Evolutionary conservation across 1,140 invertebrate genomes (phyloP), one percentile per base, ranked within the genome.

Genomic region (Tetragonula clypearis): DNA sequence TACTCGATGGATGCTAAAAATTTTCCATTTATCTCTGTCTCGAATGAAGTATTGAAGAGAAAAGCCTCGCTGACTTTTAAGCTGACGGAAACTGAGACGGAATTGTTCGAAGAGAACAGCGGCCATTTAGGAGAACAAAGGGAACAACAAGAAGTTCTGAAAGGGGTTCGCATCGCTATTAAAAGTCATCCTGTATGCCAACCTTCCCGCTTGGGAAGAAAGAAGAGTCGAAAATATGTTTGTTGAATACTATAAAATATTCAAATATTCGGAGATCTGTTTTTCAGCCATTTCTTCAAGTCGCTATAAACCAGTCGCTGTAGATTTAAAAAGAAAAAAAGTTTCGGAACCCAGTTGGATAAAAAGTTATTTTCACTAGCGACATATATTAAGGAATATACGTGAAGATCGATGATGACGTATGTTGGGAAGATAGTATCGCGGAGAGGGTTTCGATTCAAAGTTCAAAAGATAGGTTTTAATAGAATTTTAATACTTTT

Each of bases 61-160:
- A 53, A 68, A 55, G 12, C 68, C 19, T 55, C 49, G 0, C 41
- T 11, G 35, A 35, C 35, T 35, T 35, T 35, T 4, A 35, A 35
- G 35, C 35, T 35, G 19, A 14, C 23, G 23, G 21, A 8, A 41
- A 49, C 5, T 12, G 41, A 30, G 12, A 30, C 19, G 49, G 8
- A 35, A 79, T 23, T 68, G 19, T 55, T 79, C 6, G n/a, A 68
- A 53, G 21, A 17, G 62, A 79, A 79, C 60, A 78, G 23, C 11
- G 19, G n/a, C 41, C 77, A 66, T 35, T 53, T 79, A 30, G 23
- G 12, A 23, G 6, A 76, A 60, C 30, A 35, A 76, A 60, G 9
- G 30, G 19, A 58, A 58, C 26, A 35, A 35, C 19, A 75, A 78
- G 49, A 9, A 23, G 21, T 56, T 74, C 19, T 56, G 17, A 15